Evolutionary conservation across 2,113 vertebrate genomes (phyloP), one percentile per base, ranked within the genome.

Genomic region (Siphamia tubifer): DNA sequence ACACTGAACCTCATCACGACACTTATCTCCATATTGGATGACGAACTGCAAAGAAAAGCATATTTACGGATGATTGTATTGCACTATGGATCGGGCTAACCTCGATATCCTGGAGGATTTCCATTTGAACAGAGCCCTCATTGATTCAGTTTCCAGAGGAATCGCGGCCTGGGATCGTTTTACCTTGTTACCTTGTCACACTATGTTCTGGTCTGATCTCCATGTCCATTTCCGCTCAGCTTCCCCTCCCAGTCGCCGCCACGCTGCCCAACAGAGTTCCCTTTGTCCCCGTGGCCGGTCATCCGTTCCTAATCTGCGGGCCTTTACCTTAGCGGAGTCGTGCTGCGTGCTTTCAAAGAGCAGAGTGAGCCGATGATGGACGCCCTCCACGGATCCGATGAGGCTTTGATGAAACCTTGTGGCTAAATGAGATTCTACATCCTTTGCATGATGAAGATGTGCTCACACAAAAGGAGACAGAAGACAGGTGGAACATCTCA

Each of bases 161-260:
- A 81, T 83, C 71, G 72, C 69, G 60, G 64, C 36, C 47, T 27
- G n/a, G 63, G 85, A 87, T 92, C 83, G 31, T 66, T 83, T 92
- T 90, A 88, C 90, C 86, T 88, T 83, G 88, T 91, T 90, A 90
- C 87, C 86, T 87, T 87, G 88, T 88, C 72, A 75, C 69, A 60
- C 61, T 83, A 66, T 87, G 71, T 90, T 85, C 88, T 81, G 82
- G 83, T 87, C 84, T 83, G 83, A 77, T 88, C 89, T 82, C 83
- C 73, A 68, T 83, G 83, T 81, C 72, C 71, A 81, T 87, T 85
- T 86, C 77, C 72, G 64, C 79, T 72, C 65, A 42, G 71, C 56
- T 53, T 77, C 71, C 71, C 76, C 77, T 75, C 71, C 68, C 77
- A 56, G 77, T 64, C 51, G 13, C 77, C 49, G 34, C 67, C 47